Evolutionary conservation across 2,888 invertebrate genomes (phyloP), one percentile per base, ranked within the genome.

Genomic region (Abrostola triplasia): DNA sequence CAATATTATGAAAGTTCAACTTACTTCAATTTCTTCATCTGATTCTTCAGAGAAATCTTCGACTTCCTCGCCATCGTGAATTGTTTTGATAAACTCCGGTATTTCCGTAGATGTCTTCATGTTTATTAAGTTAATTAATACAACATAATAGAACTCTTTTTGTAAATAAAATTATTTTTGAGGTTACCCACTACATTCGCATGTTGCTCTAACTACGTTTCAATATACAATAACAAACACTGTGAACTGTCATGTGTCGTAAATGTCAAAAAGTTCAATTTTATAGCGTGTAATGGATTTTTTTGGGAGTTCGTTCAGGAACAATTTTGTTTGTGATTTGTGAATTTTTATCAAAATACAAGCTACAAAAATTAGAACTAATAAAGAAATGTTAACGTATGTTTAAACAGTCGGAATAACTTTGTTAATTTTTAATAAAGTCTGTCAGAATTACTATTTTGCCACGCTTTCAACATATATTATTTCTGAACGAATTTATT

Each of bases 21-120:
- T 59, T 90, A 98, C 98, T 90, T 97, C 97, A 36, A 97, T 92
- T 95, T 98, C 98, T 64, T 95, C 96, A 83, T 98, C 97, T 0
- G 98, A 98, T 87, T 97, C 96, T 82, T 97, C 97, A 0, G 97
- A 97, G 72, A 96, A 96, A 92, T 98, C 95, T 79, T 97, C 96
- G 0, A 98, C 96, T 85, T 97, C 97, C 59, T 97, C 97, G 73
- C 97, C 97, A 68, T 98, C 98, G 44, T 96, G 95, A 65, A 98
- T 98, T 0, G 98, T 98, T 91, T 96, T 96, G 61, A 98, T 97
- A 73, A 98, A 93, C 74, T 97, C 97, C 40, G 91, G 94, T 81
- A 87, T 79, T 53, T 88, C 89, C 64, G 86, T 83, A 8, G 90
- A 79, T 68, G 85, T 87, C 79, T 76, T 78, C 84, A 87, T 88